Evolutionary conservation across 2,888 invertebrate genomes (phyloP).

Genomic region (Odontothrips loti): DNA sequence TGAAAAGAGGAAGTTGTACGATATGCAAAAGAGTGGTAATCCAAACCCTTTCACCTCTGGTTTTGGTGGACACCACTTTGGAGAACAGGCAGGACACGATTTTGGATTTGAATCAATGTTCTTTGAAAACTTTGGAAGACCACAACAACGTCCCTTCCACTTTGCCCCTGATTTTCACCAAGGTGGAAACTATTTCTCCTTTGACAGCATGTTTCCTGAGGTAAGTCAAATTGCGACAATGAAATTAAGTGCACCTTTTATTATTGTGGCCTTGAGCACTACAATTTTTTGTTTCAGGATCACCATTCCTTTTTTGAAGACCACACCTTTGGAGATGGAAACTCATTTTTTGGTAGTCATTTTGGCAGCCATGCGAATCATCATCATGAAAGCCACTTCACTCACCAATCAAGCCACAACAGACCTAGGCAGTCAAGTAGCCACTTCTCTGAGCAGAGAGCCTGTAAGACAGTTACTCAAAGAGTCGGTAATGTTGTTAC

Average conservation of each 20-base stretch:
- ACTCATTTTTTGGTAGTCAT: conserved; percentile 39
- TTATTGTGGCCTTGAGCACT: not conserved
- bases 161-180: not conserved
- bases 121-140: not conserved
- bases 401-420: conserved; percentile 10
- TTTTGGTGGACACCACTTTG: conserved; percentile 1
- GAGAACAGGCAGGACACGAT: not conserved
- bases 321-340: conserved; percentile 36
- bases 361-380: conserved; percentile 32
- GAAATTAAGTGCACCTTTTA: not conserved
- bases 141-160: not conserved
- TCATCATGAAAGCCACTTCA: conserved; percentile 17
- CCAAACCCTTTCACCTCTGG: not conserved
- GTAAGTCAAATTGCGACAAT: not conserved
- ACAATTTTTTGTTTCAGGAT: conserved; percentile 19
- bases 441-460: conserved; percentile 34
- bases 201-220: conserved; percentile 1
- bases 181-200: not conserved
- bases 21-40: not conserved
- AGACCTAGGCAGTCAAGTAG: not conserved
- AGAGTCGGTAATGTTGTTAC: conserved; percentile 44
- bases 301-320: conserved; percentile 28
- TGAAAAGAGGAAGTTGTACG: conserved; percentile 1
- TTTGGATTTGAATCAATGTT: conserved; percentile 18
- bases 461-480: conserved; percentile 43